Evolutionary conservation across 2,888 invertebrate genomes (phyloP), one percentile per base, ranked within the genome.

Genomic region (Rhogogaster chlorosoma): DNA sequence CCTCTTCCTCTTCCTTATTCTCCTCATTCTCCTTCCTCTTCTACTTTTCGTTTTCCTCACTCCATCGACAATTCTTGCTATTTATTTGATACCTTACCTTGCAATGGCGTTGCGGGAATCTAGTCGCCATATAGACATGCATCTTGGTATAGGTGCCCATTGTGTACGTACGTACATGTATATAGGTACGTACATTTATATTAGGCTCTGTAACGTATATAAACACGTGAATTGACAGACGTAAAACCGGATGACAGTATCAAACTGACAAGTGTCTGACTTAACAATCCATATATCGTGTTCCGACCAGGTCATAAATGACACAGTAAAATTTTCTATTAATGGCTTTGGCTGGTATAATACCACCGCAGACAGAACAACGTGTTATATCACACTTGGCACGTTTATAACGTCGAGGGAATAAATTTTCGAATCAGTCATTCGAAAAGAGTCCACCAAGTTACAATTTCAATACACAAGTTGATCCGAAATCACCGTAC

Each of bases 11-110:
- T 83, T 82, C 73, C 85, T 83, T 82, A 73, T 84, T 83, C 42
- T 70, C 78, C 49, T 75, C 45, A 77, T 82, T 84, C 85, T 83
- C 71, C 29, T 49, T 15, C 49, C 53, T 45, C 26, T 38, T 61
- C 42, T 75, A 84, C 87, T 84, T 84, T 86, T 87, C 88, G 80
- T 32, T 80, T 57, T 49, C 61, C 77, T 32, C 61, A 61, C 22
- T 36, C 57, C 61, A 22, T 26, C 49, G 12, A 38, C 36, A n/a
- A 38, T 80, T 57, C 61, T 80, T 61, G 80, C 80, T 38, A 61
- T 80, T 61, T 36, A 80, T 80, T 80, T 61, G 80, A 57, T 61
- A 61, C 78, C 53, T 36, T 53, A 53, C 75, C 18, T 53, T 32
- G 32, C n/a, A 18, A 57, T 57, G 45, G 45, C 15, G 45, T 42